Conservation (phyloP, 2,797 vertebrate species). For the Urocyon cinereoargenteus region DNA sequence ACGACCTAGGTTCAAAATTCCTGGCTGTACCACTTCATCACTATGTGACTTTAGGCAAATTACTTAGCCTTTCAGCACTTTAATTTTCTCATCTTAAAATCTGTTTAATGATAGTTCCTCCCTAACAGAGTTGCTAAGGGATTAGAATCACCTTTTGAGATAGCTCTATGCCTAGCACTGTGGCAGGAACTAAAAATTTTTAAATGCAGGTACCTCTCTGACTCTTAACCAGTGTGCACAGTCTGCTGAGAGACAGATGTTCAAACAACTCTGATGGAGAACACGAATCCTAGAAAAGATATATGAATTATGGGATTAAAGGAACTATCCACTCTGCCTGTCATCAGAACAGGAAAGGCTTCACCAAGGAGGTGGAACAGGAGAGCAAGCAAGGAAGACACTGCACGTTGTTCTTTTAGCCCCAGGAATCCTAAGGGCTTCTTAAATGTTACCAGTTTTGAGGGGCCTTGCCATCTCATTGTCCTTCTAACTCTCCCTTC, state of each 20-base stretch:
- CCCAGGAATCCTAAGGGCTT: background rate
- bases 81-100: background rate
- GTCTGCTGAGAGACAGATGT: background rate
- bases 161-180: background rate
- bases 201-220: background rate
- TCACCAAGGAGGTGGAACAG: background rate
- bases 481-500: background rate
- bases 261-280: background rate
- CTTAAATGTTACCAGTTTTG: background rate
- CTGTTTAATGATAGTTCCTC: background rate
- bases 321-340: background rate
- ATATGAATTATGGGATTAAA: background rate
- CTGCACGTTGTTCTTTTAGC: background rate
- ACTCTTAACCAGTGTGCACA: background rate
- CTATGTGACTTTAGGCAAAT: background rate
- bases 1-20: background rate
- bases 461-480: background rate
- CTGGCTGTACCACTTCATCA: background rate
- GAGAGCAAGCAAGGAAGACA: background rate
- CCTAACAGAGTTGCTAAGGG: background rate
- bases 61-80: constrained; percentile 27
- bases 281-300: background rate
- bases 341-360: background rate
- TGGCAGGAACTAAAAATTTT: background rate
- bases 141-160: background rate